Evolutionary conservation across 2,888 invertebrate genomes (phyloP).

Genomic region (Allolobophora icterica): DNA sequence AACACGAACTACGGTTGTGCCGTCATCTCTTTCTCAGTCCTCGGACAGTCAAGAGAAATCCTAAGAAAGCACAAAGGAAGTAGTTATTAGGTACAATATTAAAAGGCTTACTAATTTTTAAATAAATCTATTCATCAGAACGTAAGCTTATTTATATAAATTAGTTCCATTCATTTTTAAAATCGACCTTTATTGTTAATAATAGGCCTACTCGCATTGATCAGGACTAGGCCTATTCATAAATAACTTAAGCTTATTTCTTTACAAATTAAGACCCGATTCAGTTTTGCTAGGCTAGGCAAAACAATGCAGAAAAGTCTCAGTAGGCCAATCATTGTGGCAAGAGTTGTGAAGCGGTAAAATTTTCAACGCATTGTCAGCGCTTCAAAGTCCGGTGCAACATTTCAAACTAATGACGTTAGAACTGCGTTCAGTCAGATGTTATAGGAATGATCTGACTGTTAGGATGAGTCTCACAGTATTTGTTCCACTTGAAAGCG

Average conservation of each 20-base stretch:
- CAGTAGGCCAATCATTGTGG: not conserved
- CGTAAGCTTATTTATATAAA: not conserved
- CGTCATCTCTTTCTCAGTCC: not conserved
- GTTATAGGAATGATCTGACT: not conserved
- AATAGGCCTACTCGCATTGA: not conserved
- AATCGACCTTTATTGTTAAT: no score
- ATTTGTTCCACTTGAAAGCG: not conserved
- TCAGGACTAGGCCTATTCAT: not conserved
- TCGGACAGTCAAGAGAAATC: not conserved
- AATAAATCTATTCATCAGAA: not conserved
- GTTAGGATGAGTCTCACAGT: no score
- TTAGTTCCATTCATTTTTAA: not conserved
- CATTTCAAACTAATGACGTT: not conserved
- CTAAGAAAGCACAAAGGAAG: not conserved
- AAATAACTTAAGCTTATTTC: not conserved
- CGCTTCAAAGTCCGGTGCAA: not conserved
- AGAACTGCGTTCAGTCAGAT: not conserved
- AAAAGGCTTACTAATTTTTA: not conserved
- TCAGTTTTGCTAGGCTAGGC: not conserved
- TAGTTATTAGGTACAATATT: not conserved
- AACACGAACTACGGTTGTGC: not conserved
- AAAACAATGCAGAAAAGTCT: not conserved
- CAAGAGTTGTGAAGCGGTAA: not conserved
- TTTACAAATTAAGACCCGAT: not conserved
- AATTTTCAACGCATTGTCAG: not conserved